Evolutionary conservation across 2,797 vertebrate species (phyloP), one percentile per base, ranked within the genome.

Genomic region (Arvicola amphibius): DNA sequence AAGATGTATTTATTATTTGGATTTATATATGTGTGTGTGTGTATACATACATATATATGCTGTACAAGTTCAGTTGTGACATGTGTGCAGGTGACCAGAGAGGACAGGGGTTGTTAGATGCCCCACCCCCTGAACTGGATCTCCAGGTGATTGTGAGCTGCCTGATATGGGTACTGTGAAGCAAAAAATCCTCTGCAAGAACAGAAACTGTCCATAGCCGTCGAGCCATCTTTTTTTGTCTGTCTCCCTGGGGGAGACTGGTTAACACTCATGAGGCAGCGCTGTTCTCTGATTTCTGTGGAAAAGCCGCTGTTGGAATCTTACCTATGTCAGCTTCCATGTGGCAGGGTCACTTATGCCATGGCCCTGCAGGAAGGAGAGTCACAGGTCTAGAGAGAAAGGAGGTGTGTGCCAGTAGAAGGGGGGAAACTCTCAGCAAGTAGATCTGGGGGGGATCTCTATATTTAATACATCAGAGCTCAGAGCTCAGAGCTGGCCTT

Each of bases 271-370:
- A 74, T 51, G 88, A 90, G 43, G 46, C 32, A 92, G 83, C 23
- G 13, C 73, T 21, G 91, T 83, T 92, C 80, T 87, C 8, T 91
- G 84, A 65, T 94, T 95, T 95, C 85, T 83, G 56, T 63, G 6
- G 5, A 89, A 76, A 65, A 63, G 11, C 77, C 78, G 48, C 86
- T 69, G 92, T 17, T 56, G 32, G 51, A 86, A 87, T 73, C 63
- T 56, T 81, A 23, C n/a, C 29, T 4, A 59, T 34, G n/a, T 74
- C 87, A 83, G 29, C 23, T 53, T 56, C 59, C 11, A 2, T n/a
- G 69, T 34, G 29, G 53, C 37, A 29, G 19, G 25, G 27, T 56
- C 34, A 80, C 76, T 80, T 93, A 56, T 43, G 3, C 40, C 79
- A 86, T 5, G 65, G 43, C 43, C 46, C 56, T 94, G 56, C 51